A percentile compares a stretch with the other conserved stretches of the same genome.
These are phyloP conservation scores for Acanthurus lineatus DNA, from an alignment of 2,797 vertebrate genomes.

Conservation along the genomic window DNA sequence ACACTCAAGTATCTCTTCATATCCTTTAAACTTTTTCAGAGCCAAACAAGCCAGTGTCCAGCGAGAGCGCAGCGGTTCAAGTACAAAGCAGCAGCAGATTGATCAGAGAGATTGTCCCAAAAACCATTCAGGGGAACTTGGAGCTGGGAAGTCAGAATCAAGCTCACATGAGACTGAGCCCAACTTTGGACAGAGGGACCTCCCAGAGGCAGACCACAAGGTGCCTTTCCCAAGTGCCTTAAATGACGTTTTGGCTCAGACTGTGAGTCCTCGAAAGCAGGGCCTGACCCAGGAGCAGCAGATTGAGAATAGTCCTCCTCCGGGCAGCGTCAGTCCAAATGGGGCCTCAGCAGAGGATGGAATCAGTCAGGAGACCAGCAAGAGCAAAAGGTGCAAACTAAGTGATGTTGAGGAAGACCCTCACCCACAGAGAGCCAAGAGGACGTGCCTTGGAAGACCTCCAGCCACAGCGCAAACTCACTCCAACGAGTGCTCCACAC, in stretches of 20 bases:
- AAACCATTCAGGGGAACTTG: conserved; percentile 37
- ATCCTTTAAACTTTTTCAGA: conserved; percentile 70
- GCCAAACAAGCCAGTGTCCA: conserved; percentile 76
- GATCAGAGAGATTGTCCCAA: conserved; percentile 38
- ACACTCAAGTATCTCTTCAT: conserved; percentile 68
- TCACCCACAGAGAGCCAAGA: conserved; percentile 73
- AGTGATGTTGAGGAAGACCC: conserved; percentile 74
- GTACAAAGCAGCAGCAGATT: conserved; percentile 39
- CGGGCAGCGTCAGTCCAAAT: conserved; percentile 43
- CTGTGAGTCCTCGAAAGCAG: conserved; percentile 25
- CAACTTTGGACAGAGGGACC: conserved; percentile 25
- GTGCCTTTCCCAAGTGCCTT: conserved; percentile 19
- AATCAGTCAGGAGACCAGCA: conserved; percentile 60
- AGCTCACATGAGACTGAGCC: conserved; percentile 30
- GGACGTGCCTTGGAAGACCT: conserved; percentile 81
- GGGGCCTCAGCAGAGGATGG: conserved; percentile 40
- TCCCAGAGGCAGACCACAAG: conserved; percentile 39
- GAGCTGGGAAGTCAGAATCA: conserved; percentile 64
- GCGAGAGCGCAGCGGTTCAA: conserved; percentile 37
- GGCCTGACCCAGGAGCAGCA: conserved; percentile 43
- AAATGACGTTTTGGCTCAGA: conserved; percentile 38
- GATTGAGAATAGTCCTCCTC: conserved; percentile 25
- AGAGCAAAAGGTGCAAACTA: conserved; percentile 72
- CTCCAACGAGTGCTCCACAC: conserved; percentile 60
- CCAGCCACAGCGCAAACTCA: conserved; percentile 68